phyloP scores from a whole-genome alignment of 2,888 invertebrate genomes.

The Calameuta idolon region DNA sequence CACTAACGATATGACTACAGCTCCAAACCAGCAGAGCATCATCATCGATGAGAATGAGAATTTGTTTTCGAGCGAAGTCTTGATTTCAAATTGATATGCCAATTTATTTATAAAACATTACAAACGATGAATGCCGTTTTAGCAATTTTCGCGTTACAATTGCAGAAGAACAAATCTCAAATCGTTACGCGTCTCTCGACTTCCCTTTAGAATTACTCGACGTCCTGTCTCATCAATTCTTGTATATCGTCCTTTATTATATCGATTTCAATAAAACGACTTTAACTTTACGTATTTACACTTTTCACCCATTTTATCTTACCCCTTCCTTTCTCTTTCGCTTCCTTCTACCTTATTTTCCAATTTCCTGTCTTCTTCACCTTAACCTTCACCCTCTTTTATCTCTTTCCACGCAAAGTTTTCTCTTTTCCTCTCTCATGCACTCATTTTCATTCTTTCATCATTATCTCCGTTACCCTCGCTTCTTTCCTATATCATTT shows the following conservation, averaged over 20 bases:
- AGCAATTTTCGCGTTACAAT: conserved; percentile 38
- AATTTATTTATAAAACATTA: conserved; percentile 59
- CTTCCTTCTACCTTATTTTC: background rate
- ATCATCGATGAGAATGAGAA: conserved; percentile 60
- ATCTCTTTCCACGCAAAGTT: conserved; percentile 24
- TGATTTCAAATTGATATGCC: conserved; percentile 54
- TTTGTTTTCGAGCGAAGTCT: conserved; percentile 33
- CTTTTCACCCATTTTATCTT: background rate
- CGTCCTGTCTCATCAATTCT: conserved; percentile 12
- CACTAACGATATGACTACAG: conserved; percentile 65
- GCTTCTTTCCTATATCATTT: background rate
- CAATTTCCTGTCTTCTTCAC: background rate
- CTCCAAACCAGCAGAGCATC: conserved; percentile 65
- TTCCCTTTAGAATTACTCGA: conserved; percentile 20
- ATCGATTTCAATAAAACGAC: background rate
- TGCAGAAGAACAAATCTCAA: conserved; percentile 36
- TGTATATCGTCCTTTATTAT: conserved; percentile 23
- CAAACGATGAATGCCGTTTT: conserved; percentile 50
- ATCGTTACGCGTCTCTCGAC: conserved; percentile 15
- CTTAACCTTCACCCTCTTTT: conserved; percentile 12
- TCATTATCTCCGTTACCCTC: too few species aligned
- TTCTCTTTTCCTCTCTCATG: conserved; percentile 17
- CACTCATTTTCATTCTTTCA: conserved; percentile 23
- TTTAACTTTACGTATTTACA: background rate
- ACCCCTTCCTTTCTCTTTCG: background rate